These are phyloP conservation scores for Leptinotarsa undecemlineata DNA, from an alignment of 1,140 invertebrate genomes.

Conservation along the genomic window DNA sequence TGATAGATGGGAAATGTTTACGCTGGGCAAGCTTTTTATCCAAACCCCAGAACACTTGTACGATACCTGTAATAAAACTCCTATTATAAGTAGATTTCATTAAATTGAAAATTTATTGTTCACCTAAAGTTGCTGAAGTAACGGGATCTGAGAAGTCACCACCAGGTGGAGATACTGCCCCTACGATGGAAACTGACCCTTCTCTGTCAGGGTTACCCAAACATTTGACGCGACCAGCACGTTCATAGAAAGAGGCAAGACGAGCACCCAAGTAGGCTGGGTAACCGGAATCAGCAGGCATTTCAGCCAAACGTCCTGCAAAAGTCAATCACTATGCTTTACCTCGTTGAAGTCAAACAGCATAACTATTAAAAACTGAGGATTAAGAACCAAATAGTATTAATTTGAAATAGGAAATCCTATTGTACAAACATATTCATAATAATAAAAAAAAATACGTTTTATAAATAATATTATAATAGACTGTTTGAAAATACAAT, in stretches of 20 bases:
- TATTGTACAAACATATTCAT: too few species aligned
- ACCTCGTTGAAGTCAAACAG: not conserved
- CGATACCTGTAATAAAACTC: conserved; percentile 73
- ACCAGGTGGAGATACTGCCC: conserved; percentile 98
- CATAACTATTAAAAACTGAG: not conserved
- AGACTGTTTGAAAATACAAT: too few species aligned
- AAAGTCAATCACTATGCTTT: conserved; percentile 8
- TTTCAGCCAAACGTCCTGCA: conserved; percentile 95
- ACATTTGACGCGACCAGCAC: conserved; percentile 97
- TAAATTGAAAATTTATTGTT: not conserved
- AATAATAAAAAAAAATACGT: too few species aligned
- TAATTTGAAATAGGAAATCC: too few species aligned
- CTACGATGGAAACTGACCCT: conserved; percentile 98
- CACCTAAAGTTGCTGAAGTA: conserved; percentile 89
- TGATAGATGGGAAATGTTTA: conserved; percentile 99
- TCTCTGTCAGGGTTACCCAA: conserved; percentile 97
- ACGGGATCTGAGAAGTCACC: conserved; percentile 99
- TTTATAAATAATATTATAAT: too few species aligned
- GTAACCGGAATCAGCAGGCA: conserved; percentile 99
- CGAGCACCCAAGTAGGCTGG: conserved; percentile 98
- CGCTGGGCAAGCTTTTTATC: conserved; percentile 99
- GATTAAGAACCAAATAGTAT: too few species aligned
- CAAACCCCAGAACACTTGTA: conserved; percentile 99
- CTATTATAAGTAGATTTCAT: not conserved
- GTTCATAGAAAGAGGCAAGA: conserved; percentile 98